These are phyloP conservation scores for Plemyria rubiginata DNA, from an alignment of 2,888 invertebrate genomes.

Conservation along the genomic window DNA sequence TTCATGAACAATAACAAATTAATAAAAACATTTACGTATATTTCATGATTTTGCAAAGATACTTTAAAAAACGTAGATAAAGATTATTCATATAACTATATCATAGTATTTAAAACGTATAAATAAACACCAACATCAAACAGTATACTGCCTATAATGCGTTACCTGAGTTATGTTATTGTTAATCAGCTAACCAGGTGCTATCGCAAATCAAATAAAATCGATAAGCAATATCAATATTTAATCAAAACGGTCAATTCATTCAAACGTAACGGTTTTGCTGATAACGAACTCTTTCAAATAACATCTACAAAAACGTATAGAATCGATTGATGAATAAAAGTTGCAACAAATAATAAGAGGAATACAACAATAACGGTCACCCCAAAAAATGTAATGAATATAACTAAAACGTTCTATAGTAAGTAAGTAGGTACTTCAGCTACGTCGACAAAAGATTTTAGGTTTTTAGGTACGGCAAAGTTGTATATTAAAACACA, in stretches of 20 bases:
- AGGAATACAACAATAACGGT: constrained; percentile 25
- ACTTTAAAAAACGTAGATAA: too few species aligned
- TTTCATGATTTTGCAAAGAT: too few species aligned
- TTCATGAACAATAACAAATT: too few species aligned
- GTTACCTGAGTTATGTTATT: not conserved
- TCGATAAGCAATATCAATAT: constrained; percentile 39
- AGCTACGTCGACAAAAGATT: constrained; percentile 15
- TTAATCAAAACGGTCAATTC: constrained; percentile 34
- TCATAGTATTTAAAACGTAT: not conserved
- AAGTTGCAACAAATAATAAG: constrained; percentile 16
- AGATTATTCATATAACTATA: too few species aligned
- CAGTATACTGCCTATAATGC: too few species aligned
- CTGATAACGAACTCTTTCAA: constrained; percentile 37
- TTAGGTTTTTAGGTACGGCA: not conserved
- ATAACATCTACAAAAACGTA: constrained; percentile 32
- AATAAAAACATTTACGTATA: too few species aligned
- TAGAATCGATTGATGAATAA: constrained; percentile 22
- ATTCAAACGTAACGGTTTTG: constrained; percentile 43
- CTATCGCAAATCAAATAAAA: constrained; percentile 33
- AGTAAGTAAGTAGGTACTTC: not conserved
- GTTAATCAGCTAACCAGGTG: not conserved
- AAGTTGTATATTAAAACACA: constrained; percentile 12
- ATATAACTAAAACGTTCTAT: not conserved
- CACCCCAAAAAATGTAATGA: constrained; percentile 15
- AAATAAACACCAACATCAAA: not conserved